Conservation (phyloP, 2,113 vertebrate genomes). For the Plestiodon gilberti region DNA sequence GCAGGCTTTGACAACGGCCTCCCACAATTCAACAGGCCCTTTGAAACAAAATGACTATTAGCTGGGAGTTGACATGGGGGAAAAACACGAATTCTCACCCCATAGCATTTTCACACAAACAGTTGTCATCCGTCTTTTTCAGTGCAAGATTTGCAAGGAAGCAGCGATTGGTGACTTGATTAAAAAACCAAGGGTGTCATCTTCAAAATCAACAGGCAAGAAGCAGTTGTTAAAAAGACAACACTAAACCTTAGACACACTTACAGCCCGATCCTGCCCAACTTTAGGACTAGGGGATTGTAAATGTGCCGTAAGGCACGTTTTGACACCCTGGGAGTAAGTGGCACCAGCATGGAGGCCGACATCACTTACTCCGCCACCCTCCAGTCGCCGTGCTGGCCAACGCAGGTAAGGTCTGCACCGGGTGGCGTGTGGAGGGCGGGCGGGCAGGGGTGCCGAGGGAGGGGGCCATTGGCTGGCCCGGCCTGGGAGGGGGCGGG, state of each 20-base stretch:
- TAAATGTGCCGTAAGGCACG: too few species aligned
- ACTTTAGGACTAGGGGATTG: too few species aligned
- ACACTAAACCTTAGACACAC: not conserved
- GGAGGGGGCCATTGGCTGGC: too few species aligned
- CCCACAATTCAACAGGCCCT: not conserved
- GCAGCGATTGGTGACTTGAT: not conserved
- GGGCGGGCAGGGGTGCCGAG: too few species aligned
- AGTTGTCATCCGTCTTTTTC: constrained; percentile 5
- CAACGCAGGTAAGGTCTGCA: too few species aligned
- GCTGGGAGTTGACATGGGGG: constrained; percentile 3
- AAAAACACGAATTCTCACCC: not conserved
- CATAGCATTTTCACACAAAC: not conserved
- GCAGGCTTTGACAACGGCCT: not conserved
- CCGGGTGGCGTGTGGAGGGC: too few species aligned
- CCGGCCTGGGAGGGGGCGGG: too few species aligned
- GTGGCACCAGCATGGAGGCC: too few species aligned
- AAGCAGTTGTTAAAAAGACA: not conserved
- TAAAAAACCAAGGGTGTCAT: constrained; percentile 11
- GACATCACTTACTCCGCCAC: too few species aligned
- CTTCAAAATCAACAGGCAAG: not conserved
- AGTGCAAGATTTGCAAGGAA: constrained; percentile 9
- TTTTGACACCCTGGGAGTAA: too few species aligned
- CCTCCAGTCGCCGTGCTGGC: too few species aligned
- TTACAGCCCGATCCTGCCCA: too few species aligned
- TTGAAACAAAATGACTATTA: constrained; percentile 18